Evolutionary conservation across 2,888 invertebrate genomes (phyloP).

Genomic region (Zygothrica quintamaculata): DNA sequence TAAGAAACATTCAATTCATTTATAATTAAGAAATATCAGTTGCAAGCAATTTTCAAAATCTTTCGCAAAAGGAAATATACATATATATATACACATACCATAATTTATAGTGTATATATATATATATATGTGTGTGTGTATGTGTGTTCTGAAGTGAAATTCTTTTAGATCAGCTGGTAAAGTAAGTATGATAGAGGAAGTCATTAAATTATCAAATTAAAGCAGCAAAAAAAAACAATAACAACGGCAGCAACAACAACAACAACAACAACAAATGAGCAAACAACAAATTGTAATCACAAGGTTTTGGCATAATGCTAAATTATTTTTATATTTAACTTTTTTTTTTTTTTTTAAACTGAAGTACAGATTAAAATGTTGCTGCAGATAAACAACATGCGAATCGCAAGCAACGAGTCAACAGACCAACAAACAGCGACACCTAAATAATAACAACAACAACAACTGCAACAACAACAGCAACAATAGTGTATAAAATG

Average conservation of each 20-base stretch:
- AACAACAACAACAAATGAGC: no score
- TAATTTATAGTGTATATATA: no score
- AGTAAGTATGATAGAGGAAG: conserved; percentile 55
- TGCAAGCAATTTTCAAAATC: neutral
- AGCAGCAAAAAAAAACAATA: conserved; percentile 15
- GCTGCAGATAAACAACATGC: conserved; percentile 66
- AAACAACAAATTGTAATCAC: conserved; percentile 58
- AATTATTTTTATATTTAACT: conserved; percentile 51
- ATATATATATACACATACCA: no score
- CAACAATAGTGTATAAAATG: conserved; percentile 38
- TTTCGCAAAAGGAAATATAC: neutral
- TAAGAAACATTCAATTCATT: conserved; percentile 37
- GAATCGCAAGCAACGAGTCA: conserved; percentile 37
- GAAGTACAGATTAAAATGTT: conserved; percentile 73
- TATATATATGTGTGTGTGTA: no score
- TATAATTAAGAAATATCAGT: conserved; percentile 27
- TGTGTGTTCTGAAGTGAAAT: neutral
- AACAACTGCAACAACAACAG: conserved; percentile 25
- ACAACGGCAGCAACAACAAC: no score
- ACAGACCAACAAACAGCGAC: conserved; percentile 62
- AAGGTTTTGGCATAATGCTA: conserved; percentile 47
- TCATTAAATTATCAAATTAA: conserved; percentile 61
- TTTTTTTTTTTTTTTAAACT: conserved; percentile 44
- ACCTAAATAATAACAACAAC: conserved; percentile 35
- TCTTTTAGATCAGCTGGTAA: conserved; percentile 27